Evolutionary conservation across 2,888 invertebrate genomes (phyloP).

Genomic region (Spodoptera littoralis): DNA sequence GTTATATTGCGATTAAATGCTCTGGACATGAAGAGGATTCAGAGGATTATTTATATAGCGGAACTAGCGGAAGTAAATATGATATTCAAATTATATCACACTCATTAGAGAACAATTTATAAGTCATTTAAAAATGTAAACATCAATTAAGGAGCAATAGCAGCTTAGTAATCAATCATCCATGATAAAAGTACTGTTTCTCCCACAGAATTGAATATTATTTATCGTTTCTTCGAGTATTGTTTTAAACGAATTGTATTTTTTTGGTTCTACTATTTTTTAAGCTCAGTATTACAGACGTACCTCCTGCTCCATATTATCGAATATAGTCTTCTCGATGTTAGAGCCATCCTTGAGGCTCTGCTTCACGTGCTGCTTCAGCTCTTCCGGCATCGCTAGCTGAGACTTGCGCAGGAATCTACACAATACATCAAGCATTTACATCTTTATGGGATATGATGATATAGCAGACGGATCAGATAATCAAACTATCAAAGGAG

Average conservation of each 20-base stretch:
- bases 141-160: no score
- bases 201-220: neutral
- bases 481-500: no score
- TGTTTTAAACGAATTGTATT: no score
- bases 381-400: constrained; percentile 94
- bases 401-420: constrained; percentile 94
- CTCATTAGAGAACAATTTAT: no score
- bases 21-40: neutral
- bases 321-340: constrained; percentile 94
- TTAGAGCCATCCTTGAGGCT: constrained; percentile 91
- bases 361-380: constrained; percentile 93
- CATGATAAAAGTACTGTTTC: no score
- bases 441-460: neutral
- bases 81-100: no score
- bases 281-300: neutral
- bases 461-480: no score
- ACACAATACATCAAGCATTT: constrained; percentile 41
- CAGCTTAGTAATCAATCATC: no score
- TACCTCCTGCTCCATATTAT: constrained; percentile 93
- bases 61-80: no score
- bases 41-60: neutral
- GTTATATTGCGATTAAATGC: constrained; percentile 15
- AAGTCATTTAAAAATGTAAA: no score
- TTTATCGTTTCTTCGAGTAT: neutral
- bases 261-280: no score